phyloP scores from a whole-genome alignment of 2,797 vertebrate genomes.

The Pteronotus mesoamericanus region DNA sequence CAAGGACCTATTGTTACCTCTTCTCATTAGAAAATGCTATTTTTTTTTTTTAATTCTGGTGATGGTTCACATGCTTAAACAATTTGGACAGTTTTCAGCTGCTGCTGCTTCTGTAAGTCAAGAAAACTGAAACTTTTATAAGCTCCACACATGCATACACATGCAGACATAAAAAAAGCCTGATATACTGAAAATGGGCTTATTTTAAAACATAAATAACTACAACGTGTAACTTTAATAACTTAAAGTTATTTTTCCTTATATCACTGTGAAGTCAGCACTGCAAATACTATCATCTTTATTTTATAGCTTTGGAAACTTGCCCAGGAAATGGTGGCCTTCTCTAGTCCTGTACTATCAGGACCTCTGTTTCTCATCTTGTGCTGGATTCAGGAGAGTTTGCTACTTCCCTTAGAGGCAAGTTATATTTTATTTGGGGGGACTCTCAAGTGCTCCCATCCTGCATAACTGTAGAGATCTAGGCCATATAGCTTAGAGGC shows the following conservation, averaged over 20 bases:
- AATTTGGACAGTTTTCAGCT: constrained; percentile 78
- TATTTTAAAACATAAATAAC: neutral
- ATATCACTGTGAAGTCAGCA: neutral
- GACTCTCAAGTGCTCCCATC: neutral
- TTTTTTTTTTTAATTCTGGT: constrained; percentile 70
- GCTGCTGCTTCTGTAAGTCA: constrained; percentile 44
- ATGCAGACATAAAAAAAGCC: neutral
- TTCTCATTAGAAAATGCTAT: constrained; percentile 63
- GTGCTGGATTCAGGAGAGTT: neutral
- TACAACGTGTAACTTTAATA: neutral
- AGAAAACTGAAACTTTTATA: constrained; percentile 65
- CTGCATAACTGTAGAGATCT: neutral
- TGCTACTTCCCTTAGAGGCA: neutral
- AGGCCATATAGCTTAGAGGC: neutral
- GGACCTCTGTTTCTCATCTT: neutral
- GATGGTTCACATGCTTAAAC: constrained; percentile 75
- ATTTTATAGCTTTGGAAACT: neutral
- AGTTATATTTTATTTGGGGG: neutral
- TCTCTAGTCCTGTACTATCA: neutral
- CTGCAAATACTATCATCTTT: neutral
- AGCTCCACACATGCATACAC: neutral
- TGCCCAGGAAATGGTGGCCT: neutral
- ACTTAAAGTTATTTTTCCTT: neutral
- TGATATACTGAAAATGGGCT: neutral
- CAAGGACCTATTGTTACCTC: constrained; percentile 75